Base-by-base conservation (phyloP, 2,888 invertebrate species). In the Cephus sareptanus region DNA sequence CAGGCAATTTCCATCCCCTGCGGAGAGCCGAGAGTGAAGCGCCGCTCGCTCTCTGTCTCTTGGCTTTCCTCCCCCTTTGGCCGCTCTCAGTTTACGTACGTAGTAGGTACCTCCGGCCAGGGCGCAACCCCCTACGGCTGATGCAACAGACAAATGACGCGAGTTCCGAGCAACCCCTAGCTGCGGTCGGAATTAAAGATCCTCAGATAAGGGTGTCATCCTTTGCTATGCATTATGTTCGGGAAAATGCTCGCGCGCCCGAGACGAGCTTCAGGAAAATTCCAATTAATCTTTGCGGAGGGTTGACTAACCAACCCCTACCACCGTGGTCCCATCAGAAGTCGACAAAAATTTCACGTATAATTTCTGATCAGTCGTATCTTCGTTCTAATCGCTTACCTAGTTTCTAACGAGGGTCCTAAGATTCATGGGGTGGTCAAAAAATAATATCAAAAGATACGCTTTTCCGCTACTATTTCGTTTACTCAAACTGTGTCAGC, bases 141-240 rank as follows among this genome's bases (percentile, higher is more conserved):
- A 85, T 89, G 90, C 90, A 87, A 84, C 87, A 89, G 90, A 90
- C 91, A 91, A 91, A 91, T 91, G 90, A 91, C 87, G 88, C 85
- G 87, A 83, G 71, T 84, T 83, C 84, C 83, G 84, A 84, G 84
- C 83, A 81, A 85, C 87, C 85, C 87, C 82, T 80, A 77, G 78
- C 81, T 79, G 77, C 80, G 80, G 82, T 85, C 85, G 89, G 90
- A 91, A 91, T 91, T 91, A 91, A 91, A 91, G 91, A 91, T 91
- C 86, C 84, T 83, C 84, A 87, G 91, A 91, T 91, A 91, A 90
- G 89, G 86, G 87, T 88, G 89, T 88, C 89, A 87, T 89, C 87
- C 88, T 89, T 87, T 85, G 86, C 87, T 87, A 87, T 87, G 88
- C 88, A 87, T 88, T 88, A 88, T 87, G 87, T 87, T 88, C 86